Evolutionary conservation across 2,888 invertebrate species (phyloP).

Genomic region (Macrosiphum euphorbiae): DNA sequence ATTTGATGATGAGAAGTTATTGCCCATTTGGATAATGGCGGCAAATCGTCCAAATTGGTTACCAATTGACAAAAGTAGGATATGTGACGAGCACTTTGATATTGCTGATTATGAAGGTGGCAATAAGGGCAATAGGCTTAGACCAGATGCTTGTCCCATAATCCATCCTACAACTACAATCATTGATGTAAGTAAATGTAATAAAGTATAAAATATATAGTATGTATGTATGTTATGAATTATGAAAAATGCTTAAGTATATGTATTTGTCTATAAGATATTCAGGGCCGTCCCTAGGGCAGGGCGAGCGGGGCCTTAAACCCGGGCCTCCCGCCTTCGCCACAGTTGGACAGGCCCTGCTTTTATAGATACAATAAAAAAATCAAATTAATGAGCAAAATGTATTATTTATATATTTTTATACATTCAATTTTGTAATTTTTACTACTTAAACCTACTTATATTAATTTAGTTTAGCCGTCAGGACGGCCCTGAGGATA

Average conservation of each 20-base stretch:
- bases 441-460: no score
- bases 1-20: neutral
- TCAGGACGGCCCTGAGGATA: neutral
- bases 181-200: neutral
- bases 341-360: no score
- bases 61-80: neutral
- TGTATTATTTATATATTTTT: no score
- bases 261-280: no score
- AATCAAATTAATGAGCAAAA: no score
- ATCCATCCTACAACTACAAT: neutral
- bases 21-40: conserved; percentile 35
- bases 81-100: conserved; percentile 14
- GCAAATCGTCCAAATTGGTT: conserved; percentile 36
- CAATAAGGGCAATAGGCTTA: conserved; percentile 15
- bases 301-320: no score
- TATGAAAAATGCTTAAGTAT: neutral
- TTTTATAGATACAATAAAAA: no score
- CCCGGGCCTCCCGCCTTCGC: no score
- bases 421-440: no score
- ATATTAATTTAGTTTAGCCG: no score
- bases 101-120: neutral
- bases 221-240: neutral
- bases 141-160: conserved; percentile 3
- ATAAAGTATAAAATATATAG: neutral
- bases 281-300: no score